These are phyloP conservation scores for Ceratina calcarata DNA, from an alignment of 1,140 invertebrate genomes.

Conservation along the genomic window DNA sequence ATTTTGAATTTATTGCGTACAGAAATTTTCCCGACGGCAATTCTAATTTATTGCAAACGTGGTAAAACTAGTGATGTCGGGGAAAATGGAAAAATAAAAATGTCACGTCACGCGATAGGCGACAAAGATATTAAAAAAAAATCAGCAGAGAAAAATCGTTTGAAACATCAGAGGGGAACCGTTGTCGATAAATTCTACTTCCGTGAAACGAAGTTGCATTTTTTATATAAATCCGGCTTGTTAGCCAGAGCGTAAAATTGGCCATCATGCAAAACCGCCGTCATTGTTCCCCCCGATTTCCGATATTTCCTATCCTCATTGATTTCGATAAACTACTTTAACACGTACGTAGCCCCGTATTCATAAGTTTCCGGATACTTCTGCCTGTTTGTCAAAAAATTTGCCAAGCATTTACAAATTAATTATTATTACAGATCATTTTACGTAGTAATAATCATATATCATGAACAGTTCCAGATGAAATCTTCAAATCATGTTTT, in stretches of 20 bases:
- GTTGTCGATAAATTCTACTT: conserved; percentile 8
- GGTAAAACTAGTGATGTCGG: neutral
- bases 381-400: no score
- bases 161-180: conserved; percentile 13
- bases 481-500: no score
- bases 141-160: conserved; percentile 7
- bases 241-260: conserved; percentile 31
- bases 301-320: conserved; percentile 5
- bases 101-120: no score
- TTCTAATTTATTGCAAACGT: neutral
- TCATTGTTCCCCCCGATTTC: neutral
- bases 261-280: neutral
- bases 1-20: neutral
- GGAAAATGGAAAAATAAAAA: neutral
- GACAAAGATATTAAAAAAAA: neutral
- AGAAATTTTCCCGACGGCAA: conserved; percentile 2
- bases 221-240: conserved; percentile 18
- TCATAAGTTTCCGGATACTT: no score
- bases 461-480: no score
- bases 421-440: no score
- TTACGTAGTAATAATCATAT: no score
- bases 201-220: conserved; percentile 34
- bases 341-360: neutral
- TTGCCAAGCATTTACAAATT: no score
- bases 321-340: neutral